Conservation (phyloP, 2,113 vertebrate species). For the Pipa parva region DNA sequence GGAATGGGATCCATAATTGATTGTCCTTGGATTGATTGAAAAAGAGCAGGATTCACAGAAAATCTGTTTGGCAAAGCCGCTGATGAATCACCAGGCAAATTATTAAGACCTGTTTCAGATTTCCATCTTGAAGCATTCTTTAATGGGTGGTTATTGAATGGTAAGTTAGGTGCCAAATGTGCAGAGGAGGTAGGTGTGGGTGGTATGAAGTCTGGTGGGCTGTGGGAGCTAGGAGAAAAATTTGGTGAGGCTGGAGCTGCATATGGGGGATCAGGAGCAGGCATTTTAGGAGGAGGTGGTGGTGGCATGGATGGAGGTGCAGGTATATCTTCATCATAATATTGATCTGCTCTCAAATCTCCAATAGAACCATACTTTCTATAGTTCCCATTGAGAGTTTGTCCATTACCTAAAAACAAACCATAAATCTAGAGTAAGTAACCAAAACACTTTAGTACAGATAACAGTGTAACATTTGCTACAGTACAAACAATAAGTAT, state of each 20-base stretch:
- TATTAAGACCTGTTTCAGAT: conserved; percentile 56
- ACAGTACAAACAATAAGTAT: too few relatives aligned
- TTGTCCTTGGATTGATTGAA: conserved; percentile 43
- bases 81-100: conserved; percentile 45
- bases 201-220: conserved; percentile 46
- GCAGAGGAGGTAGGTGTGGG: conserved; percentile 32
- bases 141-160: background rate
- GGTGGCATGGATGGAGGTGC: conserved; percentile 72
- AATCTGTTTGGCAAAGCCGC: conserved; percentile 28
- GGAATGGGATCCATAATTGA: conserved; percentile 55
- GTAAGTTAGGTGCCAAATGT: conserved; percentile 29
- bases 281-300: conserved; percentile 58
- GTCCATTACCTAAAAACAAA: conserved; percentile 58
- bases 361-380: conserved; percentile 69
- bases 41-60: conserved; percentile 47
- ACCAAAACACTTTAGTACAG: background rate
- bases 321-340: conserved; percentile 66
- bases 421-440: conserved; percentile 52
- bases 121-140: conserved; percentile 61
- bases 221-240: conserved; percentile 49
- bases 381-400: conserved; percentile 61
- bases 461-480: too few relatives aligned
- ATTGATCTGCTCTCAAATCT: conserved; percentile 56
- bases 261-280: conserved; percentile 49
- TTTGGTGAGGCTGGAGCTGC: conserved; percentile 55